A percentile compares a stretch with the other conserved stretches of the same genome.
Conservation (phyloP, 2,888 invertebrate genomes). For the Ornithoptera priamus region DNA sequence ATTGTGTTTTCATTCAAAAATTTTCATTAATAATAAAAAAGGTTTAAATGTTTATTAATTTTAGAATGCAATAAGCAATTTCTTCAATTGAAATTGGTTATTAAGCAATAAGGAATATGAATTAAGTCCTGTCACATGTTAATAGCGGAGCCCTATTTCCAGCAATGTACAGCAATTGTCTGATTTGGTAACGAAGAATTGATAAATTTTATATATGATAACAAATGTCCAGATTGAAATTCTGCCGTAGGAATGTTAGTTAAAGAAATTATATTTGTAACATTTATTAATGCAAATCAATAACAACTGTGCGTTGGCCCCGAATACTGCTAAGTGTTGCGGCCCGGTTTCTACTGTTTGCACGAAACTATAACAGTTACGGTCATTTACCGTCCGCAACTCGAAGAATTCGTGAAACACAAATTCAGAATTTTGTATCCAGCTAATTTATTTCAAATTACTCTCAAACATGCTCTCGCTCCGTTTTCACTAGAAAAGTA, state of each 20-base stretch:
- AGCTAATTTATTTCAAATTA: constrained; percentile 7
- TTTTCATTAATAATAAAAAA: no score
- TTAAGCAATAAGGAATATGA: no score
- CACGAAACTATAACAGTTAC: constrained; percentile 57
- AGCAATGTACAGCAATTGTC: no score
- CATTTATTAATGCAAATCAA: background rate
- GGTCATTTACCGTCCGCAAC: constrained; percentile 47
- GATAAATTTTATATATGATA: no score
- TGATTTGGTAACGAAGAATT: no score
- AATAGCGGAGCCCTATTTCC: no score
- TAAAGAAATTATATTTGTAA: background rate
- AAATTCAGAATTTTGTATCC: constrained; percentile 10
- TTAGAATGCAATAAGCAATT: no score
- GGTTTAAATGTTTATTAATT: no score
- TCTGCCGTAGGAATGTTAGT: background rate
- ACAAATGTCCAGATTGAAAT: no score
- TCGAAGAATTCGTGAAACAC: constrained; percentile 31
- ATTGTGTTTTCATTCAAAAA: no score
- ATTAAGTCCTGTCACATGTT: no score
- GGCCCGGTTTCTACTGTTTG: constrained; percentile 58
- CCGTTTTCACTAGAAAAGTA: background rate
- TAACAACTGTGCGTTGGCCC: constrained; percentile 10
- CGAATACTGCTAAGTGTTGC: constrained; percentile 42
- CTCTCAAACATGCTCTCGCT: background rate
- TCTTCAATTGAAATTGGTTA: no score